Base-by-base conservation (phyloP, 1,140 invertebrate species). In the Papilio helenus region DNA sequence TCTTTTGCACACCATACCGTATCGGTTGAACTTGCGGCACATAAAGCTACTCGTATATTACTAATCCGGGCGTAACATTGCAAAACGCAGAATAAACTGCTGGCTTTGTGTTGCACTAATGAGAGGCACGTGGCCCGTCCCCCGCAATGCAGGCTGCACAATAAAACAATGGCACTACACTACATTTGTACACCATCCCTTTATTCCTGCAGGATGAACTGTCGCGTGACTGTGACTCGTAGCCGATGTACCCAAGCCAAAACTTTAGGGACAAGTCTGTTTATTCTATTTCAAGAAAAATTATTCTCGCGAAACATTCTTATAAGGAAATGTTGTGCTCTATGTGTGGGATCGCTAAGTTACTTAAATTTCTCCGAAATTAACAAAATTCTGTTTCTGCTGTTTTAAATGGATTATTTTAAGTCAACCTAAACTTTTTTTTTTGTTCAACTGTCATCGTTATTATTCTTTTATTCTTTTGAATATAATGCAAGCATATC, bases 121-220 rank as follows among this genome's bases (percentile, higher is more conserved):
- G 91, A 93, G 91, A 88, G 93, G 90, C 93, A 94, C 93, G 93
- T 94, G 93, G 90, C 92, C 44, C 82, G 87, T 89, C 92, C 91
- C 93, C 93, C 89, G 92, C 92, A 94, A 85, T 94, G 93, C 93
- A 94, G 93, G 85, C 89, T 90, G 89, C 91, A 93, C 91, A 93
- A 93, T 92, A 93, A 93, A 91, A 93, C 91, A 93, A 94, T 93
- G 84, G 85, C 84, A 79, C 83, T 82, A 85, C 88, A 89, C 58
- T n/a, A 89, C 58, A 61, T 86, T 92, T 88, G 86, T 92, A 86
- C 88, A 88, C 86, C 89, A 85, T 80, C 85, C 83, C 90, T 90
- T 91, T 92, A 93, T 92, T 90, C 89, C 86, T 89, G 79, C 85
- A 92, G 89, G 91, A 93, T 86, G 85, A 90, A 90, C 87, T 87